Evolutionary conservation across 2,888 invertebrate species (phyloP), one percentile per base, ranked within the genome.

Genomic region (Apamea sordens): DNA sequence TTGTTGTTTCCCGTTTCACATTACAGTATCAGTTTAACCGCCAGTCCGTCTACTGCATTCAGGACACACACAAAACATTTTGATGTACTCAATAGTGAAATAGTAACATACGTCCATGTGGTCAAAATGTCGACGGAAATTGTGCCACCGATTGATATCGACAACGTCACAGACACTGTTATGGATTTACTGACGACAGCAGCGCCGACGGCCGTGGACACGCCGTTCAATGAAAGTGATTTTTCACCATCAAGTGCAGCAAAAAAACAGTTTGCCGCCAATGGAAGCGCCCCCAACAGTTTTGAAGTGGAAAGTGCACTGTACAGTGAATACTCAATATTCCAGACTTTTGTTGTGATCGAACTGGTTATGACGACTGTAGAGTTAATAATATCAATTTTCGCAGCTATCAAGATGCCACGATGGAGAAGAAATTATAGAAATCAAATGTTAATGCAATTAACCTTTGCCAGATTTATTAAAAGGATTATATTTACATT

Each of bases 371-470:
- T 96, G 95, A 95, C 95, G 83, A 91, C 94, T 80, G 71, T 95
- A 80, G 96, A 96, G 86, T 89, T 96, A 88, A 86, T 92, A 53
- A 88, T 96, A 89, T 93, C 95, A 87, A 88, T 94, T 36, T 76
- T 91, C 68, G 95, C 96, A 91, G 94, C 94, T 91, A 89, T 92
- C n/a, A 95, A 93, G 82, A 93, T 95, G 87, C 90, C 91, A 44
- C 91, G 93, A n/a, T 96, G 96, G 96, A 93, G 94, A 84, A 94
- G 90, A 85, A 96, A 96, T 86, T 96, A 95, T 84, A 95, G 96
- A 86, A 96, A 96, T 86, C 96, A 96, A 92, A 95, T 96, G 95
- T 89, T 96, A 83, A 93, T 96, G 93, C 96, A 96, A 88, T 89
- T 96, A 75, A 95, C 95, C 86, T 88, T 95, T 13, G 94, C 94